Evolutionary conservation across 1,140 invertebrate species (phyloP).

Genomic region (Lamellibrachia luymesi): DNA sequence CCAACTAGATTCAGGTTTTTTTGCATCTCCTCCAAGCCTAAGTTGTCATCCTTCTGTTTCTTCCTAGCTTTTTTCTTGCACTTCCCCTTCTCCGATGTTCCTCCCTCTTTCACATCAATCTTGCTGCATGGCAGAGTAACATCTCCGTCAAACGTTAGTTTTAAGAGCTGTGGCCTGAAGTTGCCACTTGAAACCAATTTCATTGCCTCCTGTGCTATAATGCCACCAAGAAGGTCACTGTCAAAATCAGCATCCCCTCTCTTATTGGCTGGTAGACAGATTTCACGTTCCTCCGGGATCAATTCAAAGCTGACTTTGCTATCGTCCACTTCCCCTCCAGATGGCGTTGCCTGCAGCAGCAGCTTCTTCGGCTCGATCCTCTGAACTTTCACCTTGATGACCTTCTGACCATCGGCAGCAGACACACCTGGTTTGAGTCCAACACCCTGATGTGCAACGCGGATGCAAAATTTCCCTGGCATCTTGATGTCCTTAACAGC

Average conservation of each 20-base stretch:
- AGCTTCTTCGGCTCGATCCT: background rate
- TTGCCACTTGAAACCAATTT: background rate
- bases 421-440: background rate
- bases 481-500: background rate
- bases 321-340: background rate
- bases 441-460: background rate
- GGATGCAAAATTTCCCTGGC: background rate
- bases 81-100: background rate
- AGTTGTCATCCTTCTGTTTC: background rate
- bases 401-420: background rate
- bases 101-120: background rate
- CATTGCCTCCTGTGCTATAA: constrained; percentile 17
- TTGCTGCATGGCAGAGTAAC: background rate
- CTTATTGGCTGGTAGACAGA: background rate
- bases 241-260: constrained; percentile 1
- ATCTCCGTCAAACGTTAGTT: background rate
- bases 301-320: background rate
- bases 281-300: background rate
- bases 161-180: background rate
- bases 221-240: background rate
- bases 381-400: constrained; percentile 16
- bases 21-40: background rate
- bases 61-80: background rate
- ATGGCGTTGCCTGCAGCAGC: constrained; percentile 9
- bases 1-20: background rate